Percentiles rank a stretch among this genome's conserved stretches.
Evolutionary conservation across 2,888 invertebrate species (phyloP).

Genomic region (Stenolophus ochropezus): DNA sequence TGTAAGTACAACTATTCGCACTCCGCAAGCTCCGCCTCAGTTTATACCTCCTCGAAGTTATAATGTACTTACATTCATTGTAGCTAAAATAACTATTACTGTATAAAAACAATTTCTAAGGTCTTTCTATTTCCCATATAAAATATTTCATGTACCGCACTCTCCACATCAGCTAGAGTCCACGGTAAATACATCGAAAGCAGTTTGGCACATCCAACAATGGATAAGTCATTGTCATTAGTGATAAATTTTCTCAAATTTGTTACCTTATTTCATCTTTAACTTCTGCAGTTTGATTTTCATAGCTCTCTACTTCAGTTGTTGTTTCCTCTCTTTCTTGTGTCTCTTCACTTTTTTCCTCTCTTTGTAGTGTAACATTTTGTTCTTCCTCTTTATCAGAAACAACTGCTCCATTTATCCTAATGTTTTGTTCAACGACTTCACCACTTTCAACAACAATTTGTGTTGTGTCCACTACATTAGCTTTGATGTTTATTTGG

Average conservation of each 20-base stretch:
- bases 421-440: constrained; percentile 37
- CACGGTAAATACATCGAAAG: too few relatives aligned
- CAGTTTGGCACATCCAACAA: too few relatives aligned
- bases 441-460: constrained; percentile 51
- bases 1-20: too few relatives aligned
- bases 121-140: too few relatives aligned
- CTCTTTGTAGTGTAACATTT: neutral
- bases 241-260: neutral
- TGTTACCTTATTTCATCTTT: constrained; percentile 27
- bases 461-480: constrained; percentile 48
- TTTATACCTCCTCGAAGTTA: too few relatives aligned
- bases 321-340: neutral
- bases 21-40: too few relatives aligned
- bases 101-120: too few relatives aligned
- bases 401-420: constrained; percentile 48
- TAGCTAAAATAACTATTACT: too few relatives aligned
- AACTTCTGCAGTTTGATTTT: neutral
- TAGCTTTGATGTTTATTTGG: constrained; percentile 51
- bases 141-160: too few relatives aligned
- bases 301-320: neutral
- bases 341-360: too few relatives aligned
- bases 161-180: too few relatives aligned
- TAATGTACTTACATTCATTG: too few relatives aligned
- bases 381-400: constrained; percentile 38
- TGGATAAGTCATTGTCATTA: neutral